Evolutionary conservation across 2,113 vertebrate species (phyloP).

Genomic region (Sylvia atricapilla): DNA sequence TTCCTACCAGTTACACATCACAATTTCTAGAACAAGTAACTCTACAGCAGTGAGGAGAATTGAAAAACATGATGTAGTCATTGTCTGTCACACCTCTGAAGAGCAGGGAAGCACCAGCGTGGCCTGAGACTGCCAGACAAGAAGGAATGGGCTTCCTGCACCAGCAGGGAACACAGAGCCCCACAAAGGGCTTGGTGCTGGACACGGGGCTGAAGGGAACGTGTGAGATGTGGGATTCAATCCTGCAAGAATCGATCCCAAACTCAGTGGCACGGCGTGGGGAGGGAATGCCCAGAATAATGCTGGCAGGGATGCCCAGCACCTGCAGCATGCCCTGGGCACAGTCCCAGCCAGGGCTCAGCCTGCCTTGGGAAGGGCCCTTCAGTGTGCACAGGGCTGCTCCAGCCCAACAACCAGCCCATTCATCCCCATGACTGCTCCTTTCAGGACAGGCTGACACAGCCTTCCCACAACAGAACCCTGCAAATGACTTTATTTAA

Average conservation of each 20-base stretch:
- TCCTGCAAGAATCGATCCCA: not conserved
- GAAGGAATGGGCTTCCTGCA: not conserved
- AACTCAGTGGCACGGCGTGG: rapidly evolving
- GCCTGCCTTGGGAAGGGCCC: not conserved
- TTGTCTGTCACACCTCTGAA: not conserved
- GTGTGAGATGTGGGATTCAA: rapidly evolving
- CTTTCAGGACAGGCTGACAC: not conserved
- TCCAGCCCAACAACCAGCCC: not conserved
- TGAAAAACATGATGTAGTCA: not conserved
- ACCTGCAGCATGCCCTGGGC: not conserved
- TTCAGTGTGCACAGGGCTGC: not conserved
- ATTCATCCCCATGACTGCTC: conserved; percentile 28
- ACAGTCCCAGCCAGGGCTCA: not conserved
- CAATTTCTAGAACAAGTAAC: not conserved
- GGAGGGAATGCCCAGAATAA: not conserved
- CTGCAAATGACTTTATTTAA: conserved; percentile 36
- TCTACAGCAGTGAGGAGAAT: not conserved
- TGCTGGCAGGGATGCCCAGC: not conserved
- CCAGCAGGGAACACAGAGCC: not conserved
- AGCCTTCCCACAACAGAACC: not conserved
- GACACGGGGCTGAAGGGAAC: rapidly evolving
- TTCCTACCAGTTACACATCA: not conserved
- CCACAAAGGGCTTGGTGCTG: rapidly evolving
- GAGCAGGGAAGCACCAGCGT: not conserved
- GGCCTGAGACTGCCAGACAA: not conserved